These are phyloP conservation scores for Tapirus indicus DNA, from an alignment of 2,797 vertebrate species.

Conservation along the genomic window DNA sequence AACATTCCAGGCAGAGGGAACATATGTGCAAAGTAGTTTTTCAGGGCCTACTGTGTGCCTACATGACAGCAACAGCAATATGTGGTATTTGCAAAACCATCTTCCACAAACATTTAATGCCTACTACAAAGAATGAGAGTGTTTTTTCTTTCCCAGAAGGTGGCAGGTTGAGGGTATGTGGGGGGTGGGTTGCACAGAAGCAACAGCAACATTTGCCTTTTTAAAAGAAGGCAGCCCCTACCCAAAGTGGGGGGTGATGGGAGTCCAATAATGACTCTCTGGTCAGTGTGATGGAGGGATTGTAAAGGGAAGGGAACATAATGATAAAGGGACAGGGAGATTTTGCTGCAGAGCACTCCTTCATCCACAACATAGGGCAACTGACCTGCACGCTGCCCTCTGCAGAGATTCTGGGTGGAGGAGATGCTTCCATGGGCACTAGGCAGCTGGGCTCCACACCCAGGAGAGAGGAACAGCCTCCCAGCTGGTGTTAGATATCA, in stretches of 20 bases:
- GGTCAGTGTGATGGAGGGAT: background rate
- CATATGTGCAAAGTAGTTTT: background rate
- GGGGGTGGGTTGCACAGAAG: background rate
- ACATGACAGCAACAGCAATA: background rate
- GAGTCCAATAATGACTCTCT: background rate
- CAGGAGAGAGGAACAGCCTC: background rate
- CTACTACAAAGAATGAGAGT: background rate
- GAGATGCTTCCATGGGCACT: background rate
- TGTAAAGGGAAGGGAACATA: background rate
- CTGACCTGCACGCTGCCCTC: background rate
- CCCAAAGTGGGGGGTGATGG: background rate
- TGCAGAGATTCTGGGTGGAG: background rate
- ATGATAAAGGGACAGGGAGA: background rate
- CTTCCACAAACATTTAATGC: background rate
- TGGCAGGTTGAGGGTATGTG: background rate
- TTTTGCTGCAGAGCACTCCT: background rate
- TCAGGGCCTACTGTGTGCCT: background rate
- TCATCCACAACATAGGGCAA: background rate
- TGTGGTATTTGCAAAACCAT: background rate
- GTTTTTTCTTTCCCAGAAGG: background rate
- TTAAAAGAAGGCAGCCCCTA: background rate
- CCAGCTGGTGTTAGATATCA: background rate
- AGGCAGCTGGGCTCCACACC: background rate
- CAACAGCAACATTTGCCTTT: background rate
- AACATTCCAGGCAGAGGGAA: background rate